phyloP scores from a whole-genome alignment of 2,888 invertebrate genomes.

The Allygus modestus region DNA sequence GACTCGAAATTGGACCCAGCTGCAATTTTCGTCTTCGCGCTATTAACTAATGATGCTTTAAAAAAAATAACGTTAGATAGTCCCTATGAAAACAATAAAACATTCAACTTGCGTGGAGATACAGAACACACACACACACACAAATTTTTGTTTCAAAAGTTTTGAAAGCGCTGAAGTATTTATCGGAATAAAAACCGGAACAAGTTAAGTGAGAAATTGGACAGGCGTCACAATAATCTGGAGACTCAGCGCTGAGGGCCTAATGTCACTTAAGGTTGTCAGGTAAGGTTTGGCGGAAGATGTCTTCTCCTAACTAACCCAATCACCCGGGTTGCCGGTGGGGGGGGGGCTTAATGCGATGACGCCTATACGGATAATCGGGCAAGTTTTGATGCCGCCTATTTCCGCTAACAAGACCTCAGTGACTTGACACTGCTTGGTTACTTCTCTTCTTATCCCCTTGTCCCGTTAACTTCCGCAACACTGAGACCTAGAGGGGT shows the following conservation, averaged over 20 bases:
- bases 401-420: slow-evolving; percentile 56
- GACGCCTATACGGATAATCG: slow-evolving; percentile 53
- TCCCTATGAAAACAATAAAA: too few species aligned
- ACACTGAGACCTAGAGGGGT: too few species aligned
- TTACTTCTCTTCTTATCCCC: slow-evolving; percentile 15
- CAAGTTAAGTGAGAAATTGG: slow-evolving; percentile 55
- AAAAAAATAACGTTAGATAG: too few species aligned
- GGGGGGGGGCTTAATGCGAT: slow-evolving; percentile 36
- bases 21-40: too few species aligned
- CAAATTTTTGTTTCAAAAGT: too few species aligned
- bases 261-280: slow-evolving; percentile 54
- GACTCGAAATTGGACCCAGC: too few species aligned
- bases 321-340: not conserved
- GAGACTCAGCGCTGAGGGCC: not conserved
- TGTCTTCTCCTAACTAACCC: slow-evolving; percentile 57
- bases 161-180: too few species aligned
- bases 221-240: slow-evolving; percentile 56
- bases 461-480: not conserved
- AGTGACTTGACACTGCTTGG: not conserved
- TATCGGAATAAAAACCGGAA: not conserved
- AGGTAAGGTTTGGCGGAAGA: slow-evolving; percentile 47
- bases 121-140: too few species aligned
- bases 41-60: too few species aligned
- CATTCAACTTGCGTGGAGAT: too few species aligned
- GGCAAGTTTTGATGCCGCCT: slow-evolving; percentile 52